These are phyloP conservation scores for Centroberyx gerrardi DNA, from an alignment of 2,797 vertebrate genomes.

Conservation along the genomic window DNA sequence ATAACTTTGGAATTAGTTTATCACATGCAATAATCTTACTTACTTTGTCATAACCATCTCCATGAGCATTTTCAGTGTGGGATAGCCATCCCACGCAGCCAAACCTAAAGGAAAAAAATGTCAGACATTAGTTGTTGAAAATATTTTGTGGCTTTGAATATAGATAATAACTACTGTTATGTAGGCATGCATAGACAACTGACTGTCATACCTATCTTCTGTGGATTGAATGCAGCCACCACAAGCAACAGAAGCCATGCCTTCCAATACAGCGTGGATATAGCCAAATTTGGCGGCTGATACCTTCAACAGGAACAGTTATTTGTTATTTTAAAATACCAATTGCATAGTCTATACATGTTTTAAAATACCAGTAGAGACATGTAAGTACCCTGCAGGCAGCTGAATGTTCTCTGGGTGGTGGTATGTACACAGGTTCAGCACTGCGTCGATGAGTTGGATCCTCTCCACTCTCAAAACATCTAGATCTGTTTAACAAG, in stretches of 20 bases:
- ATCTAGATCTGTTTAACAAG: conserved; percentile 89
- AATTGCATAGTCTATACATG: conserved; percentile 3
- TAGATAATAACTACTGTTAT: neutral
- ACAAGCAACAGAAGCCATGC: conserved; percentile 97
- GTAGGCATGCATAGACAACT: neutral
- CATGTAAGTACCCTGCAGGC: conserved; percentile 90
- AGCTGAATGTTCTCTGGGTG: conserved; percentile 99
- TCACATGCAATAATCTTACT: conserved; percentile 19
- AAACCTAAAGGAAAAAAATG: conserved; percentile 83
- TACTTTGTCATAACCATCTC: conserved; percentile 99
- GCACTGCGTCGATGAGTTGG: conserved; percentile 96
- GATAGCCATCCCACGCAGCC: conserved; percentile 98
- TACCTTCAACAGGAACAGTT: conserved; percentile 86
- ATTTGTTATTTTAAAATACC: conserved; percentile 43
- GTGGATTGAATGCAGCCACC: conserved; percentile 97
- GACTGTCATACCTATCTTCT: conserved; percentile 91
- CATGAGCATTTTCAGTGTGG: conserved; percentile 99
- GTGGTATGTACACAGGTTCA: conserved; percentile 98
- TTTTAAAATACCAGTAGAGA: conserved; percentile 32
- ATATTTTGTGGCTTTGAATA: neutral
- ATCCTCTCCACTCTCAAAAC: conserved; percentile 96
- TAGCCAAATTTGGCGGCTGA: conserved; percentile 96
- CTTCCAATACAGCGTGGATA: conserved; percentile 98
- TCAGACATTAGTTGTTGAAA: neutral
- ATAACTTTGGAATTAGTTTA: neutral